Evolutionary conservation across 2,113 vertebrate genomes (phyloP), one percentile per base, ranked within the genome.

Genomic region (Mastomys natalensis): DNA sequence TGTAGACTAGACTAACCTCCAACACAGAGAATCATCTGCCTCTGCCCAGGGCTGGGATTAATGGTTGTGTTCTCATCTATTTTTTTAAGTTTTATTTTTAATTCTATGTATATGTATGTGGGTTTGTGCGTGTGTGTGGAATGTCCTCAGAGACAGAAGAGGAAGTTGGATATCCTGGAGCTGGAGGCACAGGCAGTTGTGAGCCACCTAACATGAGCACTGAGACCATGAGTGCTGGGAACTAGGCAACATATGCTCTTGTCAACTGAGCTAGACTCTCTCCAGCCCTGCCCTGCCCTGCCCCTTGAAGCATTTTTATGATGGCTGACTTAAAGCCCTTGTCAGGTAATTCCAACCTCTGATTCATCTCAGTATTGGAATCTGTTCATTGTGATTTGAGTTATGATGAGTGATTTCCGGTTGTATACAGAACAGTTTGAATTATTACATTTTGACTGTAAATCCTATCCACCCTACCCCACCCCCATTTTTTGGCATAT

Each of bases 321-420:
- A 85, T 64, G 58, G 11, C 80, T 72, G 16, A 80, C 85, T 90
- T 78, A 89, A 87, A 74, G 16, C 74, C 9, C 58, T 93, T 68
- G 34, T 94, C 58, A 43, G 53, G 77, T 68, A 53, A 89, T 93
- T 93, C 74, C 58, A 91, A 37, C 76, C 45, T 68, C 31, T 64
- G 66, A 87, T 55, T 89, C 84, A 89, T 76, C 51, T 91, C 72
- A 70, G 37, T 48, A 29, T 48, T 64, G 17, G 19, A 55, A 73
- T 66, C 43, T 95, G 45, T 91, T 62, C 24, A 58, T 64, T 72
- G 66, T 76, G 26, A 84, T 73, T 95, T 95, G 84, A 86, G 26
- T 21, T 58, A 45, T 74, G 45, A 66, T 77, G 88, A 87, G 5
- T 45, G 40, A 40, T 87, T 92, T 95, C 91, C 93, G 43, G 31